Evolutionary conservation across 1,140 invertebrate species (phyloP), one percentile per base, ranked within the genome.

Genomic region (Ganaspis sp.): DNA sequence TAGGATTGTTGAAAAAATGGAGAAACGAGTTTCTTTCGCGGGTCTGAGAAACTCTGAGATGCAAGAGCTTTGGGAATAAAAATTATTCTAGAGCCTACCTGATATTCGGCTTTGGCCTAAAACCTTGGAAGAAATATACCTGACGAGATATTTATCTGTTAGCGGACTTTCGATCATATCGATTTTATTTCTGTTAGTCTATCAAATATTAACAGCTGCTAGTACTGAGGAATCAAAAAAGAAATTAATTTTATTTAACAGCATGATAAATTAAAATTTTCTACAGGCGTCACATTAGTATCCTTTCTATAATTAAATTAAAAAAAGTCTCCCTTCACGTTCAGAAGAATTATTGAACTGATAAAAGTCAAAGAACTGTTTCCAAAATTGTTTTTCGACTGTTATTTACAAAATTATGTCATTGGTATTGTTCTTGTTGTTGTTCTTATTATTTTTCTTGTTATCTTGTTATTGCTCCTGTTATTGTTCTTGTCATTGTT

Each of bases 161-260:
- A 81, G 76, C 70, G 85, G 86, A 81, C 85, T 84, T 84, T 87
- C 78, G 82, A 87, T 81, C 76, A 79, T 85, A 87, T 88, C 84
- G 85, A 86, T 88, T 83, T 85, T 58, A 70, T 70, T 64, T 45
- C 45, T 21, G 34, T 29, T 29, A n/a, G 11, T 15, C 23, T 64
- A 64, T 64, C 58, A 64, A 34, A 64, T 29, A 29, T 64, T 29
- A 64, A 26, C 58, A 64, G 23, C 58, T 64, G 58, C 58, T 34
- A 0, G 23, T 34, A 12, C 12, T 9, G 23, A 34, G 23, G 26
- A 29, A 34, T 29, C 23, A 26, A 64, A 58, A 58, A 58, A 26
- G 4, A 15, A 58, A 15, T 58, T 4, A 26, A 26, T 26, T 58
- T 58, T 58, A 9, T 19, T 58, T 58, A 26, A 15, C 11, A 23